Evolutionary conservation across 2,797 vertebrate species (phyloP).

Genomic region (Poliocrania exsul): DNA sequence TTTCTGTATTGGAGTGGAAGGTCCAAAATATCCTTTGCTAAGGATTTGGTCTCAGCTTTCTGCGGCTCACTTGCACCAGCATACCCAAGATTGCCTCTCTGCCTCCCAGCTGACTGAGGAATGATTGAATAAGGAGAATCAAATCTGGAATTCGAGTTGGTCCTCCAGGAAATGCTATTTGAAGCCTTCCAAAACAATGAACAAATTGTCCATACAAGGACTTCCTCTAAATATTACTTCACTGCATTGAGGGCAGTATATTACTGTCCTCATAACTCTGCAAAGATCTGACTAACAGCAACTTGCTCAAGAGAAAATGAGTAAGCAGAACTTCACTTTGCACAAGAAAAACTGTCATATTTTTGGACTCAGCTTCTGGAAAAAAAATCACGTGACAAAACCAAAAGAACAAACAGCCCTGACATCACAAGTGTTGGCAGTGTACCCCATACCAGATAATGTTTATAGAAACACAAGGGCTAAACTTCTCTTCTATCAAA

Average conservation of each 20-base stretch:
- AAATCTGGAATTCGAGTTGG: background rate
- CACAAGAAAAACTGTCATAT: background rate
- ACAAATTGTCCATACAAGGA: background rate
- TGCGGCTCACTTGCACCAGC: background rate
- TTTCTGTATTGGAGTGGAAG: background rate
- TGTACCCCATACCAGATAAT: background rate
- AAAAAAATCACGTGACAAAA: background rate
- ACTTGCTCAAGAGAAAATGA: background rate
- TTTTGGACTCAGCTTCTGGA: background rate
- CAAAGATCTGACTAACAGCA: background rate
- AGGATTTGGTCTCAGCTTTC: background rate
- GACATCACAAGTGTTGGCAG: background rate
- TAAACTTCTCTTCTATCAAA: background rate
- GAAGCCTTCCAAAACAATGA: background rate
- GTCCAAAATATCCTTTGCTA: background rate
- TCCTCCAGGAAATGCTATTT: conserved; percentile 4
- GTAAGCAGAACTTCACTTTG: background rate
- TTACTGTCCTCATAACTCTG: background rate
- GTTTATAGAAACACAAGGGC: background rate
- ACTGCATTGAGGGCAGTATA: background rate
- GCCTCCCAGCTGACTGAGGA: background rate
- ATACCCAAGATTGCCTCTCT: background rate
- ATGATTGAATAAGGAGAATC: background rate
- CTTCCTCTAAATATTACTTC: conserved; percentile 25
- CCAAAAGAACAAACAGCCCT: background rate